Percentiles rank a stretch among this genome's conserved stretches.
Evolutionary conservation across 2,113 vertebrate genomes (phyloP).

Genomic region (Poicephalus meyeri): DNA sequence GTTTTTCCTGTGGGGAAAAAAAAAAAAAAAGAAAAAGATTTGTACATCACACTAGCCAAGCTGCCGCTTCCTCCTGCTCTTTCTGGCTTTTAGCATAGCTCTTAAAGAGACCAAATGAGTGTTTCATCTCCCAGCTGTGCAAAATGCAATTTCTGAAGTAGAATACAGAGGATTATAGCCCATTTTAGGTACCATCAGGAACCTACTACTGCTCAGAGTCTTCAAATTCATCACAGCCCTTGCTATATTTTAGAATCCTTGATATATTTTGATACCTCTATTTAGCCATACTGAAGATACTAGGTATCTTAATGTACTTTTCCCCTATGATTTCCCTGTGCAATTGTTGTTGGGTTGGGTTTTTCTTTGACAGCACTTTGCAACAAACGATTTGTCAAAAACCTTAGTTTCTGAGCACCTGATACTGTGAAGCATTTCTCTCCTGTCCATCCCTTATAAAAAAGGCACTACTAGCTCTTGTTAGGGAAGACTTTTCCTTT

Average conservation of each 20-base stretch:
- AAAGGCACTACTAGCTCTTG: neutral
- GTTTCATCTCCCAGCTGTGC: neutral
- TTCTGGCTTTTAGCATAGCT: neutral
- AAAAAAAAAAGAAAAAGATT: neutral
- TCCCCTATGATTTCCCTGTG: neutral
- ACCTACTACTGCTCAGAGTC: neutral
- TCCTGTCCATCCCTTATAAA: neutral
- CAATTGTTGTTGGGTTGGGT: rapidly evolving
- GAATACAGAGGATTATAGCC: neutral
- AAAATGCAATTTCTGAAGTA: neutral
- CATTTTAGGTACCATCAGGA: neutral
- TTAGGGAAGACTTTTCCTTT: neutral
- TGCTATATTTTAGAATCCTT: neutral
- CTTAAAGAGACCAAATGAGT: neutral
- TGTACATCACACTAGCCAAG: neutral
- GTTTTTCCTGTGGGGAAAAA: neutral
- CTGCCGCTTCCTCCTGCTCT: neutral
- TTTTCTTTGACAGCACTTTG: neutral
- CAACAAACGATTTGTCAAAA: neutral
- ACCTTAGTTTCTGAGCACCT: neutral
- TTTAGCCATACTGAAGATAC: neutral
- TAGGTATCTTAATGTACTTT: neutral
- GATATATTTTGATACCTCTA: neutral
- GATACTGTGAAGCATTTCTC: neutral
- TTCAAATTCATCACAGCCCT: neutral